Evolutionary conservation across 2,113 vertebrate species (phyloP).

Genomic region (Casuarius casuarius): DNA sequence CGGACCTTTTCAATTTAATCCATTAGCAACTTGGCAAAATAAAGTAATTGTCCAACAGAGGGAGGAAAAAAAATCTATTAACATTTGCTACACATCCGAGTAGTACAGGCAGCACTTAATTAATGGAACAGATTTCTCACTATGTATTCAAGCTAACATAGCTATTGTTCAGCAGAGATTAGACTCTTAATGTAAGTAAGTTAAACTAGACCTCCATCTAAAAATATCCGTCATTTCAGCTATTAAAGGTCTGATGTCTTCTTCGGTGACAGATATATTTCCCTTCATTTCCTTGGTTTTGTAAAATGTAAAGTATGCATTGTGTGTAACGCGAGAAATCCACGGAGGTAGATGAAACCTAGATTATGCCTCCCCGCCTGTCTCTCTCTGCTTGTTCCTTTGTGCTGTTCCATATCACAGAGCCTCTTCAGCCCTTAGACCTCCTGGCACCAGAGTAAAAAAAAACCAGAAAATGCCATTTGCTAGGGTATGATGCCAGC

Average conservation of each 20-base stretch:
- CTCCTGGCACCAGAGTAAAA: constrained; percentile 78
- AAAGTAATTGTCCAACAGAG: constrained; percentile 70
- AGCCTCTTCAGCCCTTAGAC: constrained; percentile 75
- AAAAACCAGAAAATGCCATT: constrained; percentile 46
- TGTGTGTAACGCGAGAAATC: constrained; percentile 76
- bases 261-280: constrained; percentile 72
- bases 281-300: constrained; percentile 73
- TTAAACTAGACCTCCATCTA: constrained; percentile 73
- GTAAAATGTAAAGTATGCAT: constrained; percentile 58
- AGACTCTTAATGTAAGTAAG: constrained; percentile 66
- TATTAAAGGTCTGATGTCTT: constrained; percentile 67
- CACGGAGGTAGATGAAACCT: constrained; percentile 65
- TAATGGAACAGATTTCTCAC: constrained; percentile 63
- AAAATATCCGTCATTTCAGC: constrained; percentile 73
- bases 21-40: constrained; percentile 63
- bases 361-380: constrained; percentile 70
- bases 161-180: constrained; percentile 71
- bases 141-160: constrained; percentile 67
- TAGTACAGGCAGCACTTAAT: constrained; percentile 72
- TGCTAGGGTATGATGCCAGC: constrained; percentile 75
- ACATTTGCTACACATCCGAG: constrained; percentile 63
- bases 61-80: constrained; percentile 68
- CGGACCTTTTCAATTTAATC: constrained; percentile 46
- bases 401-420: constrained; percentile 53
- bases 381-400: constrained; percentile 58